Evolutionary conservation across 1,140 invertebrate species (phyloP).

Genomic region (Bombus soroeensis): DNA sequence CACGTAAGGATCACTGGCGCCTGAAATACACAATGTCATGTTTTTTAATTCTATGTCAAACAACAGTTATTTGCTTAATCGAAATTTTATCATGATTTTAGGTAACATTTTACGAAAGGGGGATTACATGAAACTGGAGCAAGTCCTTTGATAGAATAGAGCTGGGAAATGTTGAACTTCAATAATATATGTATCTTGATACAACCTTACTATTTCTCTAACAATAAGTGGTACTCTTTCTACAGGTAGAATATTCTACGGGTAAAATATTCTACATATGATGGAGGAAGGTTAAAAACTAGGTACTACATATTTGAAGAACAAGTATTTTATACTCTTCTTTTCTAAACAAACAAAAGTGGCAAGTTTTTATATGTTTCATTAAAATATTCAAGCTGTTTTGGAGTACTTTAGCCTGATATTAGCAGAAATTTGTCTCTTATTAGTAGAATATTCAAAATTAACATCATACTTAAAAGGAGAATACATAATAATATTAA

Average conservation of each 20-base stretch:
- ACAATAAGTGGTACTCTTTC: not conserved
- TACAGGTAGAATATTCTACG: not conserved
- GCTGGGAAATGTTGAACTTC: not conserved
- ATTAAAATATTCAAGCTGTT: not conserved
- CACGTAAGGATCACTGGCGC: conserved; percentile 98
- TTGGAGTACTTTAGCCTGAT: not conserved
- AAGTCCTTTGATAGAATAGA: not conserved
- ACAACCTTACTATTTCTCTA: not conserved
- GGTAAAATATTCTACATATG: not conserved
- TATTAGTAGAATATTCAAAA: not conserved
- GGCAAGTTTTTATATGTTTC: not conserved
- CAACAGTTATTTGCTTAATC: not conserved
- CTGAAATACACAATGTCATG: conserved; percentile 82
- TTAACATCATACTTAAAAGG: not conserved
- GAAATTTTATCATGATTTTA: not conserved
- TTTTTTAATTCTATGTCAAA: not conserved
- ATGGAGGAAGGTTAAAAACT: not conserved
- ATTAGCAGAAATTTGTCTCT: not conserved
- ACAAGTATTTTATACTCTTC: not conserved
- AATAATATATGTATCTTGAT: not conserved
- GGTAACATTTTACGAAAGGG: no score
- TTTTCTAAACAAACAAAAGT: not conserved
- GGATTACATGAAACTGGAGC: not conserved
- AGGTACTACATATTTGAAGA: not conserved
- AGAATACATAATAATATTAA: not conserved